A percentile compares a stretch with the other conserved stretches of the same genome.
phyloP scores from a whole-genome alignment of 2,888 invertebrate species.

The Tetropium fuscum region DNA sequence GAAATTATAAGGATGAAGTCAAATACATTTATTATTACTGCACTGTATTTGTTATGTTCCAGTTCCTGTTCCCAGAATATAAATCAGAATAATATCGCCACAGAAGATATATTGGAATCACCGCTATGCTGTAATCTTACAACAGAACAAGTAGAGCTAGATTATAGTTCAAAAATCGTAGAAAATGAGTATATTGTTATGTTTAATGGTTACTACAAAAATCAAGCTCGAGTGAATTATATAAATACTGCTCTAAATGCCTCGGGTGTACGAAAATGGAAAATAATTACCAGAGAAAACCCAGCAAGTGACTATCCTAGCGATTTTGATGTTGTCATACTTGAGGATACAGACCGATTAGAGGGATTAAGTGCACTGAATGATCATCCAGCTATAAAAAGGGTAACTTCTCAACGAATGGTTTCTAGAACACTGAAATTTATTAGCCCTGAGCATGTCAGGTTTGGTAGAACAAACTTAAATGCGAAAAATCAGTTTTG shows the following conservation, averaged over 20 bases:
- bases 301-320: constrained; percentile 89
- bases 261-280: constrained; percentile 82
- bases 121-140: constrained; percentile 65
- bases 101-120: constrained; percentile 63
- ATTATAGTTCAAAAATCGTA: constrained; percentile 74
- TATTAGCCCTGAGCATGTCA: constrained; percentile 66
- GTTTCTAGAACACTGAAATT: constrained; percentile 82
- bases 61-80: constrained; percentile 24
- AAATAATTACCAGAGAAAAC: constrained; percentile 80
- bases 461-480: constrained; percentile 65
- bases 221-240: constrained; percentile 78
- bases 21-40: constrained; percentile 27
- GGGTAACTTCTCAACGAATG: constrained; percentile 82
- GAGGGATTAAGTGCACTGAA: constrained; percentile 71
- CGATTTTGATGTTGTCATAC: constrained; percentile 90
- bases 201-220: constrained; percentile 86
- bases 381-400: constrained; percentile 81
- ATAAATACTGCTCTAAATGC: constrained; percentile 81
- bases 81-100: constrained; percentile 37
- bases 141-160: constrained; percentile 67
- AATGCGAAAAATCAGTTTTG: constrained; percentile 71
- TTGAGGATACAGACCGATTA: constrained; percentile 70
- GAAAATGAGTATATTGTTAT: constrained; percentile 88
- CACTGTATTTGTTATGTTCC: constrained; percentile 30
- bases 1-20: constrained; percentile 40